Conservation (phyloP, 1,140 invertebrate genomes). For the Drosophila sulfurigaster region DNA sequence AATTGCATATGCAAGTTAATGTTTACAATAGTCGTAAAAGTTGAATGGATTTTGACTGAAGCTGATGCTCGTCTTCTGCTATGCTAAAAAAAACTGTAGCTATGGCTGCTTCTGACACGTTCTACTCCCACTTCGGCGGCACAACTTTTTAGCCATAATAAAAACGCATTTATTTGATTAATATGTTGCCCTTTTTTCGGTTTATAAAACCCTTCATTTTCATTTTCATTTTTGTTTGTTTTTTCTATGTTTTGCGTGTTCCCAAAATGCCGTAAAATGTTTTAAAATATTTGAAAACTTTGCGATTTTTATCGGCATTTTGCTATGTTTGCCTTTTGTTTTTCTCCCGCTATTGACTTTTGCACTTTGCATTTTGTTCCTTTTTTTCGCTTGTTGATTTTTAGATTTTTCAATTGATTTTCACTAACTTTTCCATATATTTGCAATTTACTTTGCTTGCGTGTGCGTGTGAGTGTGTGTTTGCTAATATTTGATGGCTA, state of each 20-base stretch:
- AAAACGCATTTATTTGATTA: slow-evolving; percentile 67
- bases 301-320: slow-evolving; percentile 35
- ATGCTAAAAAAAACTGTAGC: not conserved
- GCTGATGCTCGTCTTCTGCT: not conserved
- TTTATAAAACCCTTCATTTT: not conserved
- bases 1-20: slow-evolving; percentile 78
- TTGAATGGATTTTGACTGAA: slow-evolving; percentile 70
- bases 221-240: not conserved
- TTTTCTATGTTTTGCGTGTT: slow-evolving; percentile 5
- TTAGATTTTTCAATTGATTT: slow-evolving; percentile 18
- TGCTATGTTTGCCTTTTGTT: slow-evolving; percentile 11
- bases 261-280: slow-evolving; percentile 9
- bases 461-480: not conserved
- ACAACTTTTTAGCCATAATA: slow-evolving; percentile 45
- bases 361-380: slow-evolving; percentile 16
- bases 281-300: slow-evolving; percentile 46
- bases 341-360: slow-evolving; percentile 44
- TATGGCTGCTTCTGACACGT: not conserved
- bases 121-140: not conserved
- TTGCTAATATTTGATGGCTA: slow-evolving; percentile 2
- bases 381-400: slow-evolving; percentile 4
- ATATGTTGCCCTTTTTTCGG: slow-evolving; percentile 25
- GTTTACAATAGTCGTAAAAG: slow-evolving; percentile 77
- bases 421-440: not conserved
- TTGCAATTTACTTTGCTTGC: slow-evolving; percentile 2